Evolutionary conservation across 2,113 vertebrate species (phyloP).

Genomic region (Pachypanchax playfairii): DNA sequence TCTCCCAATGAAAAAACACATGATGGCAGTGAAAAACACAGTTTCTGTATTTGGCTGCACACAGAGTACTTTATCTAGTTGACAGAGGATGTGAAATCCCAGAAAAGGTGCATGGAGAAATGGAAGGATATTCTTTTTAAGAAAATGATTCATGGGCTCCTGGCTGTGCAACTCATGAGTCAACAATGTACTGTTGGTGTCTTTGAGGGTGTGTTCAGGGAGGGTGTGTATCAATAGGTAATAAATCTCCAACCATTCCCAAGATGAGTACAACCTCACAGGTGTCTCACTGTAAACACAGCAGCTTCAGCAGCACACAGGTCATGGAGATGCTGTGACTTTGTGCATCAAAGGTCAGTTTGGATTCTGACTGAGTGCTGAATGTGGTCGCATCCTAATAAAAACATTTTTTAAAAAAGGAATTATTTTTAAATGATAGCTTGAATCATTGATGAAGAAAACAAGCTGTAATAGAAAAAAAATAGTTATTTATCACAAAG

Average conservation of each 20-base stretch:
- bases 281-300: slow-evolving; percentile 63
- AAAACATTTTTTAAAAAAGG: neutral
- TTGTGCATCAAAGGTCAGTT: slow-evolving; percentile 26
- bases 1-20: slow-evolving; percentile 41
- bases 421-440: neutral
- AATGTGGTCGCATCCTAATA: neutral
- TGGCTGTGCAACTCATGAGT: slow-evolving; percentile 75
- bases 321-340: slow-evolving; percentile 39
- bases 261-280: slow-evolving; percentile 65
- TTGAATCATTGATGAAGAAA: neutral
- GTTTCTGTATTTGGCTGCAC: slow-evolving; percentile 72
- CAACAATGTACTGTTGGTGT: slow-evolving; percentile 77
- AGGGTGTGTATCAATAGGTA: slow-evolving; percentile 76
- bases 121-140: slow-evolving; percentile 64
- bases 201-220: slow-evolving; percentile 68
- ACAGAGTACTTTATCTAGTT: slow-evolving; percentile 71
- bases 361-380: slow-evolving; percentile 12
- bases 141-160: slow-evolving; percentile 75
- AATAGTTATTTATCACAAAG: no score
- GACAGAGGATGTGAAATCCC: slow-evolving; percentile 74
- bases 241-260: slow-evolving; percentile 75
- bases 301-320: slow-evolving; percentile 63
- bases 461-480: no score
- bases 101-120: slow-evolving; percentile 56
- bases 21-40: slow-evolving; percentile 56